Percentiles rank a stretch among this genome's conserved stretches.
Evolutionary conservation across 2,797 vertebrate genomes (phyloP).

Genomic region (Melopsittacus undulatus): DNA sequence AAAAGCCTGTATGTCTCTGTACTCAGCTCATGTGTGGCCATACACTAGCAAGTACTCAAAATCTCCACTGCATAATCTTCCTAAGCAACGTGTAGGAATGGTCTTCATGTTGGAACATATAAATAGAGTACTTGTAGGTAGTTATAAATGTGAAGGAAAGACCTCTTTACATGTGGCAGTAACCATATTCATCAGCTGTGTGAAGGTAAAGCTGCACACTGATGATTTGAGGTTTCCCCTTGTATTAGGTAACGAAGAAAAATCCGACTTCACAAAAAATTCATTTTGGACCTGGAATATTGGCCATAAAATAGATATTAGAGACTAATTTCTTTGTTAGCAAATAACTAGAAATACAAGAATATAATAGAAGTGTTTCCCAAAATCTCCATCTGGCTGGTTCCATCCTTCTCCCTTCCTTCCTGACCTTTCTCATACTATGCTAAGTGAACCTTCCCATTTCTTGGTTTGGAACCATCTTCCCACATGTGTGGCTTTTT

Average conservation of each 20-base stretch:
- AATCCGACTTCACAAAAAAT: not conserved
- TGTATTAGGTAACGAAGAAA: not conserved
- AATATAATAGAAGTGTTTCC: not conserved
- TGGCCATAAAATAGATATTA: not conserved
- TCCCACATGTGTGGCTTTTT: conserved; percentile 7
- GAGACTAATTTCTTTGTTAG: not conserved
- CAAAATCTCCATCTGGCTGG: conserved; percentile 6
- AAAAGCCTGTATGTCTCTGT: not conserved
- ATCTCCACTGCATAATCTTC: not conserved
- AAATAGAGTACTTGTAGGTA: not conserved
- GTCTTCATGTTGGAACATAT: not conserved
- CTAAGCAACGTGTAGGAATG: not conserved
- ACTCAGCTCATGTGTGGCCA: not conserved
- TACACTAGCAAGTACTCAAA: not conserved
- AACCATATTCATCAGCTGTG: not conserved
- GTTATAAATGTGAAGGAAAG: not conserved
- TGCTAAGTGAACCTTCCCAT: conserved; percentile 18
- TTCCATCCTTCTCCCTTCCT: not conserved
- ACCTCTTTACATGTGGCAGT: not conserved
- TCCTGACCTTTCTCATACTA: conserved; percentile 53
- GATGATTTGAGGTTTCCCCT: not conserved
- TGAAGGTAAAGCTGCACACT: not conserved
- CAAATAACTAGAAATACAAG: not conserved
- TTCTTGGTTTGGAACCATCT: conserved; percentile 44
- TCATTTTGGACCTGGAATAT: not conserved